Evolutionary conservation across 2,797 vertebrate genomes (phyloP), one percentile per base, ranked within the genome.

Genomic region (Chelon labrosus): DNA sequence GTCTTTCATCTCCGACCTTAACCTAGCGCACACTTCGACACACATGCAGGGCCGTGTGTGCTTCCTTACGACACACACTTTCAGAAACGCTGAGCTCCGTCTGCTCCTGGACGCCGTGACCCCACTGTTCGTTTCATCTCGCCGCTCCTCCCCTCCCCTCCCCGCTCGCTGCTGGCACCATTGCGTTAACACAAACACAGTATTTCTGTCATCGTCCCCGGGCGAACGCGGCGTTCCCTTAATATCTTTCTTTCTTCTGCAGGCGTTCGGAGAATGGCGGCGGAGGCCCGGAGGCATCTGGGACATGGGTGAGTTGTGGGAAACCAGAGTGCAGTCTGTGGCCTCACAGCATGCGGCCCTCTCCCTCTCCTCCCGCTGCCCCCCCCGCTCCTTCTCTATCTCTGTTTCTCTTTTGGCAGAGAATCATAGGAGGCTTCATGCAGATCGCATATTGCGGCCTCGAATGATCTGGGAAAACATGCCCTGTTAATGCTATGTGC

Each of bases 281-380:
- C 57, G 83, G 82, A 85, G 82, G 87, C 80, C 82, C 81, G 77
- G 55, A 81, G 85, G 79, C 85, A 92, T 89, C 83, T 90, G 86
- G 91, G 92, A 90, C 88, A 89, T 85, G 91, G 90, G 88, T 90
- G 90, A 93, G 87, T 91, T 93, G 90, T 93, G 93, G 87, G 87
- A 93, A 88, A 85, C 80, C 90, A 89, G 91, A 94, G 89, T 88
- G 91, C 88, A 93, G 89, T 91, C 89, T 94, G 91, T 85, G 92
- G 88, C 88, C 90, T 89, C 75, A 56, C 92, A 94, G 91, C 82
- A 78, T 80, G 89, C 35, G 41, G 65, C 73, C 82, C 70, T 74
- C 81, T 82, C 59, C 61, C 83, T 67, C 87, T 83, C 73, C 76
- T 57, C 73, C 69, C 17, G 22, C 75, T 57, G 74, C 79, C 77